Evolutionary conservation across 2,113 vertebrate species (phyloP).

Genomic region (Melanocharis versteri): DNA sequence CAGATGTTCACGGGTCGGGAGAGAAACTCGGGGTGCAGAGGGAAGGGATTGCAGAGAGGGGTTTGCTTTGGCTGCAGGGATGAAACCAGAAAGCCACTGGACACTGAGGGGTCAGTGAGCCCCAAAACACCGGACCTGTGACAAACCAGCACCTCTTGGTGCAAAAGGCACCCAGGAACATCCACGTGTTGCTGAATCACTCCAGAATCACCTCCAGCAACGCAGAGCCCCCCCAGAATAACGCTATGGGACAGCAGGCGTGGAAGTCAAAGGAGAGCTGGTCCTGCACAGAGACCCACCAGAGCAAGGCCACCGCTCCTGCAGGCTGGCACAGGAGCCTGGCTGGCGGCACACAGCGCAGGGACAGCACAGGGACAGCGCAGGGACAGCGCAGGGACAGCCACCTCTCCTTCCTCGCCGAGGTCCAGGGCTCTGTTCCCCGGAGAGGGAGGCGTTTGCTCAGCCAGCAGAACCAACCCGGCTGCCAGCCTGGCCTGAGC

Average conservation of each 20-base stretch:
- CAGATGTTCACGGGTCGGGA: neutral
- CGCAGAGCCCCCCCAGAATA: rapidly evolving
- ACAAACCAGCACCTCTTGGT: neutral
- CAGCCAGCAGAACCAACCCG: neutral
- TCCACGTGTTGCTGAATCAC: conserved; percentile 10
- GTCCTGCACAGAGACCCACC: neutral
- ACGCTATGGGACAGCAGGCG: rapidly evolving
- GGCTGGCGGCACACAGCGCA: neutral
- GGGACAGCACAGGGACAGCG: neutral
- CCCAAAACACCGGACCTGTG: rapidly evolving
- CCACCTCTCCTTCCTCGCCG: neutral
- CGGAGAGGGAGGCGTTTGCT: neutral
- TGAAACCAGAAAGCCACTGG: neutral
- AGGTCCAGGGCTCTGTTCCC: neutral
- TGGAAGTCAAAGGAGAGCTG: neutral
- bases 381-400: neutral
- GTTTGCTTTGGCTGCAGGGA: neutral
- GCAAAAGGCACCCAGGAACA: neutral
- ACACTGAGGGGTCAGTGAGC: rapidly evolving
- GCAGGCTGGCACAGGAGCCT: neutral
- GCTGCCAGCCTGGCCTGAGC: neutral
- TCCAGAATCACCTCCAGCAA: neutral
- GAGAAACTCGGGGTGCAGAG: neutral
- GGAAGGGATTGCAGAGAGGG: neutral
- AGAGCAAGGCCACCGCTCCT: neutral